Percentiles rank a stretch among this genome's conserved stretches.
phyloP scores from a whole-genome alignment of 2,797 vertebrate species.

The Darevskia nairensis region DNA sequence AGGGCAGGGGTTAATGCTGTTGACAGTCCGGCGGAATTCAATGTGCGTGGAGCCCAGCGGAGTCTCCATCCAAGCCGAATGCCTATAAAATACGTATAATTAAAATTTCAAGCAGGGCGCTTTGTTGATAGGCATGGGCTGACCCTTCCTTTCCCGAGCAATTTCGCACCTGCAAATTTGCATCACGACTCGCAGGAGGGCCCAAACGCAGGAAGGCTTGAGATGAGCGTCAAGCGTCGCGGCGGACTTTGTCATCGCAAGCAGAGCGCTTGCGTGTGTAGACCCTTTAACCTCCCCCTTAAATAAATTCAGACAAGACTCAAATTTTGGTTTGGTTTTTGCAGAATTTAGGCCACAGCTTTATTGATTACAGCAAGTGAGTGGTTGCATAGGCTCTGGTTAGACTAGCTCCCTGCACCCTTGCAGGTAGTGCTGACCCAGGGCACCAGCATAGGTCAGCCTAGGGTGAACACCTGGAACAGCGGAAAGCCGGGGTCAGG shows the following conservation, averaged over 20 bases:
- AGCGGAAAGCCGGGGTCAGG: no score
- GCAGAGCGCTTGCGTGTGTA: neutral
- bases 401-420: no score
- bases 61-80: neutral
- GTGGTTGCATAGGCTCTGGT: no score
- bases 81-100: neutral
- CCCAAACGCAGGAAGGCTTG: neutral
- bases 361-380: no score
- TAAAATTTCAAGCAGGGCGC: slow-evolving; percentile 37
- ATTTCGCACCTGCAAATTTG: slow-evolving; percentile 31
- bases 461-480: no score
- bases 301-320: no score
- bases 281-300: no score
- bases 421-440: no score
- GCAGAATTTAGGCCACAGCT: no score
- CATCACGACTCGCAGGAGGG: neutral
- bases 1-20: neutral
- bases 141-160: neutral
- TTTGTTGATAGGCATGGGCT: neutral
- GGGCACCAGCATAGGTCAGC: no score
- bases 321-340: no score
- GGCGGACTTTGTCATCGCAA: neutral
- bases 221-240: neutral
- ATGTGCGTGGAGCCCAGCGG: neutral
- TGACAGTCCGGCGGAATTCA: neutral